Evolutionary conservation across 2,888 invertebrate genomes (phyloP).

Genomic region (Xiphydria camelus): DNA sequence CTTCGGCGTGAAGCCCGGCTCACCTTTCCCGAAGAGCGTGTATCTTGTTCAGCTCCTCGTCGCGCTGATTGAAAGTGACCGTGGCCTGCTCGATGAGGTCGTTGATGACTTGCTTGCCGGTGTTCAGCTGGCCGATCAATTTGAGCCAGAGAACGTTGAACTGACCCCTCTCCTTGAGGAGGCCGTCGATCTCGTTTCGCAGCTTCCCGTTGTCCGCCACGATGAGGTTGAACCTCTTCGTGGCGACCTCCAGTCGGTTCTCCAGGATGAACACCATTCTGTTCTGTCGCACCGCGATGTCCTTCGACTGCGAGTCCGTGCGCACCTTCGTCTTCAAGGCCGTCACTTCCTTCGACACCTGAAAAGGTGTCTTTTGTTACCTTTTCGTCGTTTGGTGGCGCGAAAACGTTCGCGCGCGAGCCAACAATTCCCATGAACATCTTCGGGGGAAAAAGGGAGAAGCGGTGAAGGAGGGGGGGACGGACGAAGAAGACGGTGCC

Average conservation of each 20-base stretch:
- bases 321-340: constrained; percentile 55
- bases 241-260: constrained; percentile 75
- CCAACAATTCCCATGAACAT: no score
- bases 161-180: constrained; percentile 78
- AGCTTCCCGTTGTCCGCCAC: constrained; percentile 74
- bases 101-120: constrained; percentile 80
- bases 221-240: constrained; percentile 75
- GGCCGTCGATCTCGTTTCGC: constrained; percentile 78
- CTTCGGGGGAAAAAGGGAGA: no score
- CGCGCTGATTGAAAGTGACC: constrained; percentile 85
- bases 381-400: no score
- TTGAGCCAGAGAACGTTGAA: constrained; percentile 84
- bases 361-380: constrained; percentile 22
- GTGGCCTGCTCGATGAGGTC: constrained; percentile 88
- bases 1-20: constrained; percentile 5
- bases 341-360: constrained; percentile 58
- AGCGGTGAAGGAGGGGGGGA: no score
- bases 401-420: no score
- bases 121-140: constrained; percentile 73
- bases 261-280: constrained; percentile 68
- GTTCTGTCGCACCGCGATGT: constrained; percentile 61
- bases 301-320: constrained; percentile 59
- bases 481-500: no score
- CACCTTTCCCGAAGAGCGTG: constrained; percentile 72
- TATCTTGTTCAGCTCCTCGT: constrained; percentile 79